Base-by-base conservation (phyloP, 2,888 invertebrate species). In the Physocephala rufipes region DNA sequence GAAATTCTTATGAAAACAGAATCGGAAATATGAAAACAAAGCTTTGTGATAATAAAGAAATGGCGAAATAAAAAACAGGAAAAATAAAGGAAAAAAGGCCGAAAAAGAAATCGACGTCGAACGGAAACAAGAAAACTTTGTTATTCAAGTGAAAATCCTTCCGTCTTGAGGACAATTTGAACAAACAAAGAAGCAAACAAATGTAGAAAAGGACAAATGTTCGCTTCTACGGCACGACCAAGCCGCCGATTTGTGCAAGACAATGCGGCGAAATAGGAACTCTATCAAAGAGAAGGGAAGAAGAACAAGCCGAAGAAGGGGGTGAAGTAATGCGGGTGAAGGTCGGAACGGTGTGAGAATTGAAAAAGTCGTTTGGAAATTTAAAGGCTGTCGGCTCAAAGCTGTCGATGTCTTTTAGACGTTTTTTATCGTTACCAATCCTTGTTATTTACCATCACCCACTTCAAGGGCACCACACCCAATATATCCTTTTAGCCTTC, bases 141-240 rank as follows among this genome's bases (percentile, higher is more conserved):
- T 70, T 72, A 70, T 63, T 72, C 72, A 67, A 72, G 67, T 70
- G 73, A 73, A 73, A 73, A 73, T 70, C 64, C 70, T 72, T 72
- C 66, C 70, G 69, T 63, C 67, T 55, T 65, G 30, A 70, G 59
- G 65, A 65, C 59, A 65, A 30, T 70, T 53, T 28, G 65, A 49
- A 51, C 49, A 59, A 59, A 47, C 58, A 65, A 28, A 24, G 24
- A 49, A 24, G 15, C 30, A 51, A 30, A 28, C 26, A 55, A 55
- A 15, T n/a, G n/a, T n/a, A n/a, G 4, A 26, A 55, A 26, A 9
- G 9, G 55, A n/a, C 19, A 16, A 5, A 5, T 5, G 55, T 26
- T 21, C 21, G 16, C 16, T 13, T 30, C n/a, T n/a, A n/a, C 16
- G 15, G 53, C 2, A 45, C 16, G 45, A 53, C 49, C 30, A 53